Evolutionary conservation across 1,140 invertebrate species (phyloP).

Genomic region (Drosophila virilis): DNA sequence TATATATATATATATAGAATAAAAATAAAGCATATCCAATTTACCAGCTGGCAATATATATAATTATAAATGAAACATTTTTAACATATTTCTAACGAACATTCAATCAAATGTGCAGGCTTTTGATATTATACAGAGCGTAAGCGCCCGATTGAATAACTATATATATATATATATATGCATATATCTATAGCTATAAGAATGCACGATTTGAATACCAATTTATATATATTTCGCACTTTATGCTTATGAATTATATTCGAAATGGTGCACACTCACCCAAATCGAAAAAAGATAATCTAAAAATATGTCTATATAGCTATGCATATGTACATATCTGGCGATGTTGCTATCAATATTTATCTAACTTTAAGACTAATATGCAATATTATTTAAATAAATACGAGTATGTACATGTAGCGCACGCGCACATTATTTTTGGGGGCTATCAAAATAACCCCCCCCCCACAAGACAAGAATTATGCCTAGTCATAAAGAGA

Average conservation of each 20-base stretch:
- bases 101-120: neutral
- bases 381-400: constrained; percentile 37
- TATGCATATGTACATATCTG: constrained; percentile 6
- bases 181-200: constrained; percentile 4
- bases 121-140: constrained; percentile 9
- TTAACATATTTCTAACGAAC: too few species aligned
- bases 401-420: constrained; percentile 27
- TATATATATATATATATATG: neutral
- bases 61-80: neutral
- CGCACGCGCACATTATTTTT: constrained; percentile 5
- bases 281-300: neutral
- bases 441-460: neutral
- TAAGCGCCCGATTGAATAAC: neutral
- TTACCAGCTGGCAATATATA: neutral
- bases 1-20: neutral
- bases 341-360: constrained; percentile 12
- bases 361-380: constrained; percentile 21
- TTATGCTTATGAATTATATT: constrained; percentile 8
- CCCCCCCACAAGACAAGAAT: neutral
- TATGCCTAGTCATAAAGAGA: neutral
- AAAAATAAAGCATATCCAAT: neutral
- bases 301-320: neutral
- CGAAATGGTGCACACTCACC: constrained; percentile 5
- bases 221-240: neutral
- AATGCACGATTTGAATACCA: constrained; percentile 30